These are phyloP conservation scores for Eupithecia dodoneata DNA, from an alignment of 2,888 invertebrate genomes.

Conservation along the genomic window DNA sequence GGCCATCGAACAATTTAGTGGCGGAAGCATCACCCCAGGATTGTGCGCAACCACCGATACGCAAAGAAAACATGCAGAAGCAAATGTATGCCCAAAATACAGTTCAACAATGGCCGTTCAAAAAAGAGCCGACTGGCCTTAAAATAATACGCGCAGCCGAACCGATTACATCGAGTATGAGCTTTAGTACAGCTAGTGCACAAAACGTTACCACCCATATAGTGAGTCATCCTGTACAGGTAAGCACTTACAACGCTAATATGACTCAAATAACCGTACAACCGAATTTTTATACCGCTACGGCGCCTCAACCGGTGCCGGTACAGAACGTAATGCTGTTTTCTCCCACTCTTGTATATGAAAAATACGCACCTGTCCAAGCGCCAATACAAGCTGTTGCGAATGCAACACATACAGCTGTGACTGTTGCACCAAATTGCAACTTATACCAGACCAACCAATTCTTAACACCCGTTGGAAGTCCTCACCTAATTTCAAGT, in stretches of 20 bases:
- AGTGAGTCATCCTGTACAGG: constrained; percentile 13
- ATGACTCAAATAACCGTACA: constrained; percentile 36
- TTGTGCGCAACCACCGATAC: neutral
- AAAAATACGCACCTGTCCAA: constrained; percentile 54
- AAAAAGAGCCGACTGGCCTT: neutral
- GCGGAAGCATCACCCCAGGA: neutral
- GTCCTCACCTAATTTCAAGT: constrained; percentile 58
- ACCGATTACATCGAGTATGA: constrained; percentile 11
- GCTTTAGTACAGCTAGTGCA: constrained; percentile 11
- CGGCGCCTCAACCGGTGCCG: constrained; percentile 51
- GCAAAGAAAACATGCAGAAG: constrained; percentile 13
- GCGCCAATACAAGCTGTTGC: constrained; percentile 42
- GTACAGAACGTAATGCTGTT: constrained; percentile 63
- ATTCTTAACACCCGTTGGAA: constrained; percentile 56
- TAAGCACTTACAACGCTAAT: constrained; percentile 13
- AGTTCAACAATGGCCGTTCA: constrained; percentile 16
- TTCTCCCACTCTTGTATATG: constrained; percentile 60
- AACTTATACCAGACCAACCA: constrained; percentile 59
- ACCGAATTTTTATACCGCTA: constrained; percentile 49
- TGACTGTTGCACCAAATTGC: constrained; percentile 55
- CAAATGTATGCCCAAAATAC: constrained; percentile 15
- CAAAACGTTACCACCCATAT: constrained; percentile 19
- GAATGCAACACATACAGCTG: constrained; percentile 49
- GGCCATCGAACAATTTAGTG: constrained; percentile 11
- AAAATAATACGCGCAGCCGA: constrained; percentile 12